A percentile compares a stretch with the other conserved stretches of the same genome.
Conservation (phyloP, 2,113 vertebrate species). For the Campylomormyrus tamandua region DNA sequence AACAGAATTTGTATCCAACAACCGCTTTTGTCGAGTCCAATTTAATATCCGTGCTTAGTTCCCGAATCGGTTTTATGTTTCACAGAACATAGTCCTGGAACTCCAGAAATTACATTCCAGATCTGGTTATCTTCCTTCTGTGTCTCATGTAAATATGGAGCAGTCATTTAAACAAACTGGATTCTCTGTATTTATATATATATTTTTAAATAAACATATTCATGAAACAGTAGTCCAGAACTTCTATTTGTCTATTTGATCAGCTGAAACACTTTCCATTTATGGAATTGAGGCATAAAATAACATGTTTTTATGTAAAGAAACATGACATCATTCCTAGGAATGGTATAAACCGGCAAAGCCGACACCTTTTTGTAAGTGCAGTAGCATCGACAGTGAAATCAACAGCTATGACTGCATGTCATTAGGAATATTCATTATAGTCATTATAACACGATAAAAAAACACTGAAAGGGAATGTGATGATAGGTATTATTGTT, state of each 20-base stretch:
- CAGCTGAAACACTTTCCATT: neutral
- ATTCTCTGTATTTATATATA: neutral
- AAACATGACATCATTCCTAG: neutral
- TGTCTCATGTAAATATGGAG: neutral
- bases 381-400: neutral
- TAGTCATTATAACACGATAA: neutral
- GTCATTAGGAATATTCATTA: neutral
- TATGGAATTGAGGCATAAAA: neutral
- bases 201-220: neutral
- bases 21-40: neutral
- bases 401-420: neutral
- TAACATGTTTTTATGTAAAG: neutral
- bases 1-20: neutral
- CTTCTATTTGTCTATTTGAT: neutral
- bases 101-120: neutral
- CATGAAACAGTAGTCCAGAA: neutral
- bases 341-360: neutral
- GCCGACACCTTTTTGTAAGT: neutral
- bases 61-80: neutral
- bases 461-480: neutral
- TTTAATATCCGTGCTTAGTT: neutral
- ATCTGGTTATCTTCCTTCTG: neutral
- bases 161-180: neutral
- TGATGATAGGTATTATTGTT: neutral
- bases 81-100: neutral